A percentile compares a stretch with the other conserved stretches of the same genome.
phyloP scores from a whole-genome alignment of 2,888 invertebrate genomes.

The Coelinius sp. region DNA sequence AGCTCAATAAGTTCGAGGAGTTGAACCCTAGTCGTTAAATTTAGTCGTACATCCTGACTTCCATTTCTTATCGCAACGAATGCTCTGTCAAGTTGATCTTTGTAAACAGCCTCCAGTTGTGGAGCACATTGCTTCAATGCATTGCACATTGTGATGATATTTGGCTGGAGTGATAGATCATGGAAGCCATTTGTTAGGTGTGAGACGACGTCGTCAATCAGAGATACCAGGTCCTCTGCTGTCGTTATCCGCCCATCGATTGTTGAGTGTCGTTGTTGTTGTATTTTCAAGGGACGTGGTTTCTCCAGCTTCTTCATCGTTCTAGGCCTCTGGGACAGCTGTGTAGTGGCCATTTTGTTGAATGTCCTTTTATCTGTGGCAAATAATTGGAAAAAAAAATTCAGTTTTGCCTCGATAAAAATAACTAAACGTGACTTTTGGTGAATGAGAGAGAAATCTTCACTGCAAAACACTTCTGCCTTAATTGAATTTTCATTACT shows the following conservation, averaged over 20 bases:
- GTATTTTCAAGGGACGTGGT: conserved; percentile 79
- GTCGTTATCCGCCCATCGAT: conserved; percentile 68
- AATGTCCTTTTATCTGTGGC: background rate
- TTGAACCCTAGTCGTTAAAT: conserved; percentile 87
- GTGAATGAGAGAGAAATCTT: no score
- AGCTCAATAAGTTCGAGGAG: conserved; percentile 94
- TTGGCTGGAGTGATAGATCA: conserved; percentile 80
- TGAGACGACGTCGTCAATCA: conserved; percentile 86
- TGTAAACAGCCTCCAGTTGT: conserved; percentile 85
- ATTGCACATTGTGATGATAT: conserved; percentile 84
- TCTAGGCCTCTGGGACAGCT: conserved; percentile 67
- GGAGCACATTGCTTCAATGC: conserved; percentile 83
- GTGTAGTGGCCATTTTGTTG: conserved; percentile 63
- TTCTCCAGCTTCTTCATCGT: conserved; percentile 83
- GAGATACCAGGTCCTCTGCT: conserved; percentile 83
- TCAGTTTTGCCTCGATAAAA: no score
- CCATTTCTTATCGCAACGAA: conserved; percentile 92
- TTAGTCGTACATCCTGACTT: conserved; percentile 88
- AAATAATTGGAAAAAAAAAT: no score
- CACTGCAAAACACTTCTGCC: no score
- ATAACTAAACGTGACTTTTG: no score
- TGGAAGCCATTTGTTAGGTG: conserved; percentile 83
- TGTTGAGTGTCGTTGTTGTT: conserved; percentile 65
- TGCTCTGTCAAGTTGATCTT: conserved; percentile 86
- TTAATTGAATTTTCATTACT: no score